Evolutionary conservation across 2,888 invertebrate species (phyloP).

Genomic region (Amblyjoppa fuscipennis): DNA sequence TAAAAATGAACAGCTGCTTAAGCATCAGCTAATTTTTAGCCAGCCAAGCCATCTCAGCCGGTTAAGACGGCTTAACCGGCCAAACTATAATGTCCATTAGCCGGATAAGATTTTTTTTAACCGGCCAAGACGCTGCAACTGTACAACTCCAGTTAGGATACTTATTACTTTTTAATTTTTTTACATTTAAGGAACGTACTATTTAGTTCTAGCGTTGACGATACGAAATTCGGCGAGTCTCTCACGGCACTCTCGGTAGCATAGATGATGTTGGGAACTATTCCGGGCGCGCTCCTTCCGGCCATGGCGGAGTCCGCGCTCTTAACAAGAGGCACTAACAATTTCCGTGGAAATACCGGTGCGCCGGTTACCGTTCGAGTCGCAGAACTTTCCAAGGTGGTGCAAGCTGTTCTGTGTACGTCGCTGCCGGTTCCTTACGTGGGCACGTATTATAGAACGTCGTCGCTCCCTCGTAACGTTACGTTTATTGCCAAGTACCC

Average conservation of each 20-base stretch:
- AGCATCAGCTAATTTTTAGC: no score
- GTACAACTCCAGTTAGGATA: no score
- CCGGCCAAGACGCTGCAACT: no score
- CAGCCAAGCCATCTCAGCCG: no score
- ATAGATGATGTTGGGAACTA: not conserved
- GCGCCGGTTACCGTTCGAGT: slow-evolving; percentile 6
- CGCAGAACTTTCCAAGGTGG: slow-evolving; percentile 42
- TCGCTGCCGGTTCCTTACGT: slow-evolving; percentile 29
- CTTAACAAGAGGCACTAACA: slow-evolving; percentile 40
- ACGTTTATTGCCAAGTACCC: slow-evolving; percentile 58
- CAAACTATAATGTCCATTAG: no score
- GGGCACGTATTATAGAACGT: slow-evolving; percentile 39
- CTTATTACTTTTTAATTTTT: not conserved
- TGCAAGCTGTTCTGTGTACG: slow-evolving; percentile 6
- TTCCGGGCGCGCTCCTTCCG: slow-evolving; percentile 4
- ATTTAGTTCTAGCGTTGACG: slow-evolving; percentile 9
- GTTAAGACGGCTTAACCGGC: no score
- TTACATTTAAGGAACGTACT: slow-evolving; percentile 3
- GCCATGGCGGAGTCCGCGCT: not conserved
- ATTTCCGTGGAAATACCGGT: slow-evolving; percentile 41
- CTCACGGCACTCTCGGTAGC: not conserved
- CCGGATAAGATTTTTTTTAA: no score
- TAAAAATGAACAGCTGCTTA: no score
- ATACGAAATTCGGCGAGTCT: slow-evolving; percentile 8
- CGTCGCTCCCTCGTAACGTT: slow-evolving; percentile 61